Evolutionary conservation across 2,888 invertebrate species (phyloP), one percentile per base, ranked within the genome.

Genomic region (Rhagonycha lutea): DNA sequence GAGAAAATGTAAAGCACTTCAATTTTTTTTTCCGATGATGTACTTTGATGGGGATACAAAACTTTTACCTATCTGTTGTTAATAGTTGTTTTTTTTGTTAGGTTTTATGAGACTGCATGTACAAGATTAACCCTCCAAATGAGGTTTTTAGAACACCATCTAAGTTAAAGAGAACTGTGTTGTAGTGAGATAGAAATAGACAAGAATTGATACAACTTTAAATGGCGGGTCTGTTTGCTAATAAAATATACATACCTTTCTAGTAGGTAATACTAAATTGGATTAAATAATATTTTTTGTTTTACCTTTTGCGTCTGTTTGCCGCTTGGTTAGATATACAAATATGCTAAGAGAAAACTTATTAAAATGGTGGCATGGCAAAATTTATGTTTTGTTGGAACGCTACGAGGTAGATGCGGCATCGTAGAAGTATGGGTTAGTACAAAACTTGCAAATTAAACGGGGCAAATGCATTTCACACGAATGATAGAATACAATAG

Each of bases 61-160:
- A 85, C 82, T 85, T 85, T 84, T 82, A 79, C 80, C 80, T 76
- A 80, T 83, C 84, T 85, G 83, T 84, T 82, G 83, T 83, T 85
- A 84, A 85, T 83, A 84, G 84, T 84, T 83, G 83, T 83, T 84
- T 85, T 84, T 84, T 85, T 84, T 82, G 83, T 84, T 83, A 78
- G 82, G 83, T 82, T 84, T 84, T 84, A 84, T 82, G 80, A 81
- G 80, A 80, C 79, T 80, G 79, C 78, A 78, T 81, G 79, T 80
- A 78, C 81, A 74, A 80, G 82, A 84, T 84, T 84, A 83, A 85
- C 84, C 83, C 80, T 81, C 79, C 81, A 82, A 73, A 73, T 76
- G 73, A 76, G 70, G 70, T 76, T 73, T 73, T 68, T 65, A 65
- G 26, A 76, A 62, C 73, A 62, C 69, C 28, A 61, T 61, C 73